These are phyloP conservation scores for Caiman crocodilus DNA, from an alignment of 2,797 vertebrate genomes.

Conservation along the genomic window DNA sequence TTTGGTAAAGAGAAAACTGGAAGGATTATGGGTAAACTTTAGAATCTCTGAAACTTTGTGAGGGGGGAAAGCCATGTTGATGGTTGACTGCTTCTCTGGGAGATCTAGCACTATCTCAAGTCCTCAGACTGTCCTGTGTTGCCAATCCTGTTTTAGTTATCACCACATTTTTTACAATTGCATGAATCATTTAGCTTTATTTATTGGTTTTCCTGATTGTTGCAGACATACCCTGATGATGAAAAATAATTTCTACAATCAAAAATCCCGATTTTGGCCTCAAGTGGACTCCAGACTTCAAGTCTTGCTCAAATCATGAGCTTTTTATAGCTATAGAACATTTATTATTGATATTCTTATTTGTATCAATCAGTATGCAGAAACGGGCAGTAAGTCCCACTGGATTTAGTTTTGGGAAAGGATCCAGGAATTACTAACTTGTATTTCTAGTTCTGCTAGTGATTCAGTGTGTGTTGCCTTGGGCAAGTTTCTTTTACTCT, in stretches of 20 bases:
- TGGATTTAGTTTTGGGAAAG: fast-evolving
- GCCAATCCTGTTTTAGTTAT: not conserved
- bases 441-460: not conserved
- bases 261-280: not conserved
- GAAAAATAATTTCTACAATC: not conserved
- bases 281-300: not conserved
- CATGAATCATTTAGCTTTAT: not conserved
- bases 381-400: fast-evolving
- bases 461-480: not conserved
- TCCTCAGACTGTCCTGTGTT: not conserved
- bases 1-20: too few relatives aligned
- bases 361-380: not conserved
- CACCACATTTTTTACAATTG: not conserved
- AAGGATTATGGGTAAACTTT: too few relatives aligned
- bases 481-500: not conserved
- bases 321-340: not conserved
- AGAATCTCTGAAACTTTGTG: not conserved
- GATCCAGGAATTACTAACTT: not conserved
- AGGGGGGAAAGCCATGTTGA: not conserved
- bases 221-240: not conserved
- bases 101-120: not conserved
- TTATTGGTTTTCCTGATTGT: not conserved
- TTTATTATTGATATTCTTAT: not conserved
- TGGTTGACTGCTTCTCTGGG: not conserved
- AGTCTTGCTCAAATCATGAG: not conserved